Conservation (phyloP, 1,140 invertebrate species). For the Drosophila auraria region DNA sequence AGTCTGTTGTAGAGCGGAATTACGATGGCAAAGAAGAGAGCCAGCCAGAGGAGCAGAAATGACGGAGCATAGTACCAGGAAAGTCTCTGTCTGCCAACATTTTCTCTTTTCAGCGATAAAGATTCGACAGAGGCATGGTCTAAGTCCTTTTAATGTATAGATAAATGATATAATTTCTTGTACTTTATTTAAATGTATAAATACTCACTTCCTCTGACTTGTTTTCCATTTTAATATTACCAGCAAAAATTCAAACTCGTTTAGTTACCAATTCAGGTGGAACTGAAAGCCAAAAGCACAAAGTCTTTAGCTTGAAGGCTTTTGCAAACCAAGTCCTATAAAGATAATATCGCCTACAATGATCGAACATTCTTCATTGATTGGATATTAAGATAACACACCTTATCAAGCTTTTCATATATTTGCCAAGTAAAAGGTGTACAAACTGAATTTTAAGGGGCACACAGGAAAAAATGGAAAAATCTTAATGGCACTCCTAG, state of each 20-base stretch:
- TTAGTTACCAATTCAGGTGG: not conserved
- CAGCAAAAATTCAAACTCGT: not conserved
- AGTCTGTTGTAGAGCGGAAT: slow-evolving; percentile 62
- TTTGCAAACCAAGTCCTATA: not conserved
- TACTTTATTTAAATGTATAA: no score
- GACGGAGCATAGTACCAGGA: slow-evolving; percentile 66
- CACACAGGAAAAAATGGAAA: not conserved
- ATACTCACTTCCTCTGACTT: slow-evolving; percentile 2
- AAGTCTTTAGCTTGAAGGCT: slow-evolving; percentile 4
- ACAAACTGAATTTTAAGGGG: not conserved
- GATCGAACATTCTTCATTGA: not conserved
- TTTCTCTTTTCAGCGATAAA: not conserved
- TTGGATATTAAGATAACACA: slow-evolving; percentile 1
- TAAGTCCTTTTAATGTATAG: not conserved
- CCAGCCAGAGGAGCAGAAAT: slow-evolving; percentile 66
- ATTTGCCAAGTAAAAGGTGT: not conserved
- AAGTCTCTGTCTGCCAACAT: not conserved
- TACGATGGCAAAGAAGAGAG: slow-evolving; percentile 66
- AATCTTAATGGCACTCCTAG: not conserved
- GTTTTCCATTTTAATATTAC: slow-evolving; percentile 1
- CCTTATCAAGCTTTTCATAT: not conserved
- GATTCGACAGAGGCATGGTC: not conserved
- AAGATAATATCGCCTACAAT: slow-evolving; percentile 2
- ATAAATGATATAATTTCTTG: not conserved
- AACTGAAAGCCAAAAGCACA: not conserved